These are phyloP conservation scores for Chrysotoxum bicinctum DNA, from an alignment of 2,888 invertebrate species.

Conservation along the genomic window DNA sequence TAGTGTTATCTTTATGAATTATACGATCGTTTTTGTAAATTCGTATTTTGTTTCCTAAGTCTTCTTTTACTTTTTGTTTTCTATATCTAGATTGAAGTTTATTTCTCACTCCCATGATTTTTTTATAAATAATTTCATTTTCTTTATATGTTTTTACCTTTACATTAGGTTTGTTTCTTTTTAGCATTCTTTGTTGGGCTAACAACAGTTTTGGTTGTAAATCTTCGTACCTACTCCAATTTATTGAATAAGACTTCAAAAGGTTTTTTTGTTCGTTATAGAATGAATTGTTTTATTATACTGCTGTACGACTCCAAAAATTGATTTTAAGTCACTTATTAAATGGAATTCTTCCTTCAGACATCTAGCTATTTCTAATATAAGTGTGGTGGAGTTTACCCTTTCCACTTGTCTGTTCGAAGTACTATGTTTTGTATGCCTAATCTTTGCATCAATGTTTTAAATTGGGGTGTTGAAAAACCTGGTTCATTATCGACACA, in stretches of 20 bases:
- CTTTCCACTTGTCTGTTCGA: neutral
- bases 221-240: neutral
- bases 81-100: slow-evolving; percentile 4
- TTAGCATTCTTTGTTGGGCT: neutral
- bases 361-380: neutral
- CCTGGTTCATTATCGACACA: too few relatives aligned
- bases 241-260: neutral
- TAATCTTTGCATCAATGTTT: too few relatives aligned
- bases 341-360: neutral
- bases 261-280: neutral
- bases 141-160: neutral
- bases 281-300: neutral
- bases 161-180: neutral
- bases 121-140: slow-evolving; percentile 12
- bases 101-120: slow-evolving; percentile 24
- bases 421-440: neutral
- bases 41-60: slow-evolving; percentile 21
- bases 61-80: slow-evolving; percentile 25
- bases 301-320: neutral
- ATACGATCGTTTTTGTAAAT: neutral
- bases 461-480: too few relatives aligned
- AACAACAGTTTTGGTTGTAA: neutral
- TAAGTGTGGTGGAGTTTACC: neutral
- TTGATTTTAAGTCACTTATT: neutral
- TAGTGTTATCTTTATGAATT: neutral